Evolutionary conservation across 2,113 vertebrate species (phyloP).

Genomic region (Pterocles orientalis): DNA sequence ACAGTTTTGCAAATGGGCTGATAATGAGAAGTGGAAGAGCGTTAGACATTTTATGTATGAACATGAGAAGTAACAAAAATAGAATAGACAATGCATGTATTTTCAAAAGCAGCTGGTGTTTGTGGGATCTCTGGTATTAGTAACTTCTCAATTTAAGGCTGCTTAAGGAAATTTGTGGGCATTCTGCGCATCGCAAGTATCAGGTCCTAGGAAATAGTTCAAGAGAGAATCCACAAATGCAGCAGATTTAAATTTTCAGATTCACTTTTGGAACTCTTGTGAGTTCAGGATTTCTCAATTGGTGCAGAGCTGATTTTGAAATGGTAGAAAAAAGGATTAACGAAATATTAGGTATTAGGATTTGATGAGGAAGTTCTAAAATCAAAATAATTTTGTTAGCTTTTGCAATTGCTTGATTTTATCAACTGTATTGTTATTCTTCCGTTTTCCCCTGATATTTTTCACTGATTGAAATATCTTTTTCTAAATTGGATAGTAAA

Average conservation of each 20-base stretch:
- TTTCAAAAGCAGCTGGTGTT: not conserved
- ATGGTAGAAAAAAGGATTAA: not conserved
- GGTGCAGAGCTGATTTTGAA: not conserved
- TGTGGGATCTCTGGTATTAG: not conserved
- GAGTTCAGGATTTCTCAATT: not conserved
- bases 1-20: not conserved
- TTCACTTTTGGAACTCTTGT: not conserved
- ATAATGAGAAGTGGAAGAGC: not conserved
- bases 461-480: not conserved
- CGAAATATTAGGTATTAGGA: not conserved
- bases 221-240: not conserved
- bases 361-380: not conserved
- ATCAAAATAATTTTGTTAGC: not conserved
- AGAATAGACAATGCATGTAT: not conserved
- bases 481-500: not conserved
- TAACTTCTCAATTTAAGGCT: not conserved
- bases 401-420: not conserved
- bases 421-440: not conserved
- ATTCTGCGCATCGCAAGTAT: not conserved
- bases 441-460: not conserved
- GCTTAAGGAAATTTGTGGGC: not conserved
- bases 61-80: not conserved
- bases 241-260: not conserved
- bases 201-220: not conserved
- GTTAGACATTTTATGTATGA: not conserved